Conservation (phyloP, 2,797 vertebrate species). For the Melanotaenia maccullochi region DNA sequence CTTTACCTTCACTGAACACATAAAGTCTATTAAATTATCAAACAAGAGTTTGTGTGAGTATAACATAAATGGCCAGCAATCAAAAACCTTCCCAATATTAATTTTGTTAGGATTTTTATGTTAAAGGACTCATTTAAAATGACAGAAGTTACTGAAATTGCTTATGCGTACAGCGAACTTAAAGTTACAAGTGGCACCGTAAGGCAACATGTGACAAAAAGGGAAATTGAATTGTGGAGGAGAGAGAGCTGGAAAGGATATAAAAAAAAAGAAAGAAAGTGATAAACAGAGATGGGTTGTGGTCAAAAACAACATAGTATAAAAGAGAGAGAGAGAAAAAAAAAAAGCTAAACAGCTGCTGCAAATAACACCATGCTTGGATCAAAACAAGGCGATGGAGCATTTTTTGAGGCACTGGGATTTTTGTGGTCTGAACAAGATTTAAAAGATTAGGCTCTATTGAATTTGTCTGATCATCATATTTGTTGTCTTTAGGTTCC, state of each 20-base stretch:
- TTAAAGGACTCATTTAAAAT: slow-evolving; percentile 10
- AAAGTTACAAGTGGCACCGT: slow-evolving; percentile 19
- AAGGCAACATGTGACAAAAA: slow-evolving; percentile 17
- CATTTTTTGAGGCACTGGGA: slow-evolving; percentile 62
- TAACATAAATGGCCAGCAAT: neutral
- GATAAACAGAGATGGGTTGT: slow-evolving; percentile 23
- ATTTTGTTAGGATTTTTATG: neutral
- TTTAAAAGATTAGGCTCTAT: slow-evolving; percentile 82
- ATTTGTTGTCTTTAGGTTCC: slow-evolving; percentile 57
- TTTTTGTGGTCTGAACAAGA: slow-evolving; percentile 75
- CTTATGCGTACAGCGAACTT: neutral
- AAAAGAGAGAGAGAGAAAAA: neutral
- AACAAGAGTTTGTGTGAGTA: neutral
- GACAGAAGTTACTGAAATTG: slow-evolving; percentile 13
- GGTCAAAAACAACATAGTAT: slow-evolving; percentile 68
- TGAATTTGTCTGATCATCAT: slow-evolving; percentile 70
- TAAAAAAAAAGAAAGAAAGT: slow-evolving; percentile 21
- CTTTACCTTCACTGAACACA: neutral
- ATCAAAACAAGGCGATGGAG: slow-evolving; percentile 79
- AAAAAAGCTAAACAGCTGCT: slow-evolving; percentile 60
- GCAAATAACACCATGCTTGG: slow-evolving; percentile 65
- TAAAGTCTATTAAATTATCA: neutral
- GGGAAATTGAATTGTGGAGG: slow-evolving; percentile 14
- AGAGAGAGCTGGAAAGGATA: neutral
- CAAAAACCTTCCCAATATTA: neutral